These are phyloP conservation scores for Eonycteris spelaea DNA, from an alignment of 2,113 vertebrate species.

Conservation along the genomic window DNA sequence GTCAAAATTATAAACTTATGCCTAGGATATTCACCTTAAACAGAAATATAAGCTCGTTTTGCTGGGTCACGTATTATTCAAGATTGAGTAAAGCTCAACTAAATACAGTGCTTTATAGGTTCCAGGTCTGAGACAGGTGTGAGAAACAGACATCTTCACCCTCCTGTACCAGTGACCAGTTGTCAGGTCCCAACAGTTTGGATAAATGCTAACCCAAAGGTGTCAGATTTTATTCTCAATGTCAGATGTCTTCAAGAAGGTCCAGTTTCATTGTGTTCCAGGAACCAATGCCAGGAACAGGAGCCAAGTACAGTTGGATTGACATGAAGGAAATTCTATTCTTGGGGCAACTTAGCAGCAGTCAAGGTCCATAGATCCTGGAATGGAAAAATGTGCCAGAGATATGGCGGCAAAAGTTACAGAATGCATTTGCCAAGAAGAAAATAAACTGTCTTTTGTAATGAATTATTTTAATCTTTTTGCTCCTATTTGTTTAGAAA, in stretches of 20 bases:
- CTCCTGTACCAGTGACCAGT: not conserved
- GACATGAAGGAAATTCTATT: conserved; percentile 67
- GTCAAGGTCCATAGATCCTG: not conserved
- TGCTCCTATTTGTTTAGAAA: conserved; percentile 20
- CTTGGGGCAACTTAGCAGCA: conserved; percentile 46
- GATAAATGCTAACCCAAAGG: conserved; percentile 28
- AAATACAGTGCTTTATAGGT: not conserved
- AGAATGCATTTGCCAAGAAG: conserved; percentile 18
- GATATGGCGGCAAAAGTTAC: conserved; percentile 39
- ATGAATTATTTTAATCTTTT: not conserved
- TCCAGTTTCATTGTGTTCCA: conserved; percentile 57
- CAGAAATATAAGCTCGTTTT: not conserved
- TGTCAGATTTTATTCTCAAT: conserved; percentile 45
- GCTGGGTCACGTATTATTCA: not conserved
- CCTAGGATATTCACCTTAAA: not conserved
- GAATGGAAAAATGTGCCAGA: conserved; percentile 28
- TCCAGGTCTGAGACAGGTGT: not conserved
- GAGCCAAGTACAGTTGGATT: conserved; percentile 65
- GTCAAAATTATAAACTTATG: not conserved
- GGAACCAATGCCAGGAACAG: conserved; percentile 30
- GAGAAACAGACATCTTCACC: not conserved
- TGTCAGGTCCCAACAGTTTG: not conserved
- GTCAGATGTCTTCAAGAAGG: conserved; percentile 21
- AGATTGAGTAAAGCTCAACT: not conserved
- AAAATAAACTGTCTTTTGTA: not conserved